Percentiles rank a stretch among this genome's conserved stretches.
Conservation (phyloP, 1,140 invertebrate species). For the Chymomyza costata region DNA sequence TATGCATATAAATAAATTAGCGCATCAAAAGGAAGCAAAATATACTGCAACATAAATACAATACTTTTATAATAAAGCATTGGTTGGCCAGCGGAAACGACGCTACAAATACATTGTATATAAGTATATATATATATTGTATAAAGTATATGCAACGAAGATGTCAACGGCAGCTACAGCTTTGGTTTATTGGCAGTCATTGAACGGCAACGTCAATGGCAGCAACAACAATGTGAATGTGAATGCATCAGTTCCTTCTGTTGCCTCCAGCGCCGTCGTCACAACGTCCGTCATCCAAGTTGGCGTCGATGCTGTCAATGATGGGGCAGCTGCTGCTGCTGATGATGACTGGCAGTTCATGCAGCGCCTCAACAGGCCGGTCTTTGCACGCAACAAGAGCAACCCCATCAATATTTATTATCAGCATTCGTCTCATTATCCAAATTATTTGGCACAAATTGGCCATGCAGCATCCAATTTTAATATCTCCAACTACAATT, state of each 20-base stretch:
- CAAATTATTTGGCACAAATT: constrained; percentile 61
- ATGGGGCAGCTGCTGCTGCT: not conserved
- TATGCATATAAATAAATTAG: no score
- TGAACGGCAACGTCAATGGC: constrained; percentile 26
- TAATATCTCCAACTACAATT: not conserved
- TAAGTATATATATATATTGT: not conserved
- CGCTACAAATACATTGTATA: constrained; percentile 1
- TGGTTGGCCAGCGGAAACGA: constrained; percentile 14
- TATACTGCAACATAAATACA: no score
- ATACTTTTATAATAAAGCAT: not conserved
- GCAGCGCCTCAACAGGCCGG: constrained; percentile 8
- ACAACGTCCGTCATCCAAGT: not conserved
- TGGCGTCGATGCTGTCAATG: no score
- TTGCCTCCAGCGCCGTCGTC: not conserved
- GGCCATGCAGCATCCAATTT: constrained; percentile 54
- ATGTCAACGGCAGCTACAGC: constrained; percentile 33
- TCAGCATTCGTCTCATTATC: constrained; percentile 25
- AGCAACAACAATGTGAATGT: constrained; percentile 6
- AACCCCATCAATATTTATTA: constrained; percentile 1
- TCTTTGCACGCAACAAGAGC: constrained; percentile 18
- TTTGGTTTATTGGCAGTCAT: constrained; percentile 58
- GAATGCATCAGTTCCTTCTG: no score
- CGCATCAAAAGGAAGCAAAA: no score
- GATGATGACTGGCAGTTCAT: not conserved
- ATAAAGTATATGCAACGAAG: not conserved